These are phyloP conservation scores for Orchestia grillus DNA, from an alignment of 1,140 invertebrate species.

Conservation along the genomic window DNA sequence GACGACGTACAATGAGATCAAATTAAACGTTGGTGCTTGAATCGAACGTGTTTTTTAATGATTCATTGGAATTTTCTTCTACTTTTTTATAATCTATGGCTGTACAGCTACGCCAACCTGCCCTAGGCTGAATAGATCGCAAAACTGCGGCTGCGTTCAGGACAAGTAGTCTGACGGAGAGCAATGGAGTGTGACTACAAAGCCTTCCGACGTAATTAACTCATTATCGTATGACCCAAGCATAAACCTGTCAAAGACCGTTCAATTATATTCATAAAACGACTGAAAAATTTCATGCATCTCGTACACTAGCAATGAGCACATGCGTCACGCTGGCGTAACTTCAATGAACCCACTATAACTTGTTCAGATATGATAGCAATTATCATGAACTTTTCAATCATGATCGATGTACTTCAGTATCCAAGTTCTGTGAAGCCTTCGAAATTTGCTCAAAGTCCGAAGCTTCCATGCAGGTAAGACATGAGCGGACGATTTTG, in stretches of 20 bases:
- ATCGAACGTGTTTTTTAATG: neutral
- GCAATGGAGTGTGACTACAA: neutral
- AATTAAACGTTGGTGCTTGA: neutral
- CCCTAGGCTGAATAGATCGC: neutral
- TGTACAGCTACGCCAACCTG: neutral
- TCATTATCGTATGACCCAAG: constrained; percentile 7
- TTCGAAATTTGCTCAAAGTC: neutral
- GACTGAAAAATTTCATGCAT: neutral
- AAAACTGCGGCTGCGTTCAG: neutral
- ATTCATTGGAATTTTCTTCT: neutral
- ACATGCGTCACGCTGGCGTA: neutral
- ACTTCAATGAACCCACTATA: neutral
- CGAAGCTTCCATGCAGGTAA: too few species aligned
- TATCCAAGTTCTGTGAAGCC: neutral
- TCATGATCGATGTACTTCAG: neutral
- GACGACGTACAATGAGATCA: neutral
- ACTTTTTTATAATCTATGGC: neutral
- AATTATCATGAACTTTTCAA: neutral
- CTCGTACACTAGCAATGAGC: neutral
- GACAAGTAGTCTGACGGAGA: neutral
- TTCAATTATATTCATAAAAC: constrained; percentile 1
- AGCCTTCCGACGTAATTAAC: neutral
- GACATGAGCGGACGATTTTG: too few species aligned
- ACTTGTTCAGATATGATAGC: neutral
- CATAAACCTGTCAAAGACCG: neutral